phyloP scores from a whole-genome alignment of 2,113 vertebrate genomes.

The Gymnogyps californianus region DNA sequence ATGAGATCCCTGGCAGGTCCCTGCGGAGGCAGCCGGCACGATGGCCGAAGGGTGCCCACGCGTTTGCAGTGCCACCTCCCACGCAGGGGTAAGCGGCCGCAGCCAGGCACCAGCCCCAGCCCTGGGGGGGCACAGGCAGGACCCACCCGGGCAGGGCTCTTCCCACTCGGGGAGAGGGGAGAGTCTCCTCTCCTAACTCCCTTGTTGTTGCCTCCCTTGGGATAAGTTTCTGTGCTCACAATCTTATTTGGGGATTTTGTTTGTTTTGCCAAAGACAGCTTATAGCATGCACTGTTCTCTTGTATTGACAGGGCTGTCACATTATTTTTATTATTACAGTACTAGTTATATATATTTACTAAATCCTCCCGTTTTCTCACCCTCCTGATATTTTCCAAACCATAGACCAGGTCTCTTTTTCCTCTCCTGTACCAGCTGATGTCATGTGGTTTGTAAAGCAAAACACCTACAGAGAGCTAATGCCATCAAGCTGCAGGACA shows the following conservation, averaged over 20 bases:
- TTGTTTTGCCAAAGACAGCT: neutral
- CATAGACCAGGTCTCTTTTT: neutral
- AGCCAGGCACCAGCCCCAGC: neutral
- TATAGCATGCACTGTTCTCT: accelerated
- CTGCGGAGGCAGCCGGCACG: accelerated
- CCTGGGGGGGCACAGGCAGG: neutral
- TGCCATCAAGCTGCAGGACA: accelerated
- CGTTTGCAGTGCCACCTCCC: neutral
- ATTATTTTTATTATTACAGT: neutral
- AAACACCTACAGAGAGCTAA: accelerated
- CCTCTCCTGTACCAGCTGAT: neutral
- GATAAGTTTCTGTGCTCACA: too few species aligned
- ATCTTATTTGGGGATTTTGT: neutral
- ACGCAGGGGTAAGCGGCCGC: accelerated
- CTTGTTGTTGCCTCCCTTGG: too few species aligned
- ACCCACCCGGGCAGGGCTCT: neutral
- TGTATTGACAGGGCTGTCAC: neutral
- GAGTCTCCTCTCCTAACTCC: neutral
- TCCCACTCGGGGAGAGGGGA: neutral
- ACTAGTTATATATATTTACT: neutral
- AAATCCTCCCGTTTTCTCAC: neutral
- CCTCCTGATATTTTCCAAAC: neutral
- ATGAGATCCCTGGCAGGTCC: neutral
- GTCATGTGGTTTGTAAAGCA: neutral
- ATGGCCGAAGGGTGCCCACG: neutral